Evolutionary conservation across 2,797 vertebrate species (phyloP).

Genomic region (Lacerta agilis): DNA sequence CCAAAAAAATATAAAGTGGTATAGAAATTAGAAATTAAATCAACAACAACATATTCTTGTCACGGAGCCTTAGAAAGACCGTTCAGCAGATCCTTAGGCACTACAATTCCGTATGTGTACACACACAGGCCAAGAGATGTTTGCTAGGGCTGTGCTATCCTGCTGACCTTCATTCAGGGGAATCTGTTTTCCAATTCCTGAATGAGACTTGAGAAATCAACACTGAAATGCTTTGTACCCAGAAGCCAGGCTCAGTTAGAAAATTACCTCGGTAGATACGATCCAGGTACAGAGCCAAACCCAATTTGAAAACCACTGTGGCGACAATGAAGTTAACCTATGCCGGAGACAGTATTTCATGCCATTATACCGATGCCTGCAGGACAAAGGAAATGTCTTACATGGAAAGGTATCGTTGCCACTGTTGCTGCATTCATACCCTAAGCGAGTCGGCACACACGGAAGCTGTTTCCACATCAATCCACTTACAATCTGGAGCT

Average conservation of each 20-base stretch:
- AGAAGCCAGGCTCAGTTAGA: background rate
- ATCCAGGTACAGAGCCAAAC: background rate
- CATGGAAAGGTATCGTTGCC: background rate
- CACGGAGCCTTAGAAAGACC: background rate
- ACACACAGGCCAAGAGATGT: background rate
- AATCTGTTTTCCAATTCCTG: background rate
- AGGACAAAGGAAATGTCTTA: background rate
- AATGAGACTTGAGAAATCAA: background rate
- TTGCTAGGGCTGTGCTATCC: rapidly evolving
- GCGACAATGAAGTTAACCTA: slow-evolving; percentile 5
- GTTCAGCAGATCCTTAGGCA: background rate
- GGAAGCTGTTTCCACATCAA: background rate
- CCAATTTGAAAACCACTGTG: background rate
- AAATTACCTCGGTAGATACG: background rate
- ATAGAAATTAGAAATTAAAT: no score
- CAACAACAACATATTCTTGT: no score
- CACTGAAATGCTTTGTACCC: background rate
- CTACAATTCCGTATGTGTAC: rapidly evolving
- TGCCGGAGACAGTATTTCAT: background rate
- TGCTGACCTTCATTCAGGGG: background rate
- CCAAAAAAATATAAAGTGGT: no score
- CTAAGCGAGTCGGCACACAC: background rate
- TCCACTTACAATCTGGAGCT: background rate
- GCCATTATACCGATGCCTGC: background rate
- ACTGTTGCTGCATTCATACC: background rate